Evolutionary conservation across 2,797 vertebrate genomes (phyloP).

Genomic region (Lerista edwardsae): DNA sequence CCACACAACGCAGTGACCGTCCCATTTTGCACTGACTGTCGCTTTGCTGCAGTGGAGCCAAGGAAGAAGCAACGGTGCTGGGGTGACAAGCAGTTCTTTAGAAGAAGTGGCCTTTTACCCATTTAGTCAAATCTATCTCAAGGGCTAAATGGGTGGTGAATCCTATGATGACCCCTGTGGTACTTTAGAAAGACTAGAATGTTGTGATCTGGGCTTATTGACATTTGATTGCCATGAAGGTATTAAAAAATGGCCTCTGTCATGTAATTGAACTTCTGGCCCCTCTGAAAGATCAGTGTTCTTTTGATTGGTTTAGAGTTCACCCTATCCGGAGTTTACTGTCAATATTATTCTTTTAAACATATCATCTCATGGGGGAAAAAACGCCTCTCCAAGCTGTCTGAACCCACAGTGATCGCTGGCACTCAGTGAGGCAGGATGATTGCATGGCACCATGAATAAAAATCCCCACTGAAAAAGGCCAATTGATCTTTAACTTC

Average conservation of each 20-base stretch:
- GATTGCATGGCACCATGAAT: not conserved
- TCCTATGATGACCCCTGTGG: not conserved
- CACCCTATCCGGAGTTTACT: not conserved
- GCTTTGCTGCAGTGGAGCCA: not conserved
- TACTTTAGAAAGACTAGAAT: not conserved
- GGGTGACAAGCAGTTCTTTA: not conserved
- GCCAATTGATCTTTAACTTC: not conserved
- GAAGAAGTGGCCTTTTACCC: no score
- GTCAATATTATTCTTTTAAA: slow-evolving; percentile 4
- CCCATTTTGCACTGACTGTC: no score
- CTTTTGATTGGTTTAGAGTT: not conserved
- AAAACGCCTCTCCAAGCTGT: not conserved
- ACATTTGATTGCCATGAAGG: not conserved
- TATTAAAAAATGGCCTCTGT: not conserved
- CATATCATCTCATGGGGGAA: not conserved
- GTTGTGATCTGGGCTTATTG: not conserved
- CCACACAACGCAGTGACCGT: not conserved
- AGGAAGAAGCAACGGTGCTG: no score
- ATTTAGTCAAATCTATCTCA: not conserved
- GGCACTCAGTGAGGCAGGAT: not conserved
- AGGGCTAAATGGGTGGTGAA: not conserved
- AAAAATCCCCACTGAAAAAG: not conserved
- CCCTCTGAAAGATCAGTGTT: not conserved
- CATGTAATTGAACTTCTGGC: not conserved
- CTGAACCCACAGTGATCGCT: not conserved